Evolutionary conservation across 2,797 vertebrate genomes (phyloP).

Genomic region (Phaenicophaeus curvirostris): DNA sequence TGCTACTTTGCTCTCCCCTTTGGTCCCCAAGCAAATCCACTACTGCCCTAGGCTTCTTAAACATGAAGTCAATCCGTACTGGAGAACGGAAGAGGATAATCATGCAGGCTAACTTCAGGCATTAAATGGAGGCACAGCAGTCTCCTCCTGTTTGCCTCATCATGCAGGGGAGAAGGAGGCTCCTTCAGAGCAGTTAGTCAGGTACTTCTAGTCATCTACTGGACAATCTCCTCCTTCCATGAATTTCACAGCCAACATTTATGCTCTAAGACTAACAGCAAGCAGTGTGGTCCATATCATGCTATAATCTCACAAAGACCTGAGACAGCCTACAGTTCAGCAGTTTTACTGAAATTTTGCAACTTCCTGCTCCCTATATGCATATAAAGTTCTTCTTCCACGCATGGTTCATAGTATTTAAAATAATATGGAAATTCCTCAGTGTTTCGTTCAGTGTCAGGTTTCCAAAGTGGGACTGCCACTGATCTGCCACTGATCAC

Average conservation of each 20-base stretch:
- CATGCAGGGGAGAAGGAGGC: neutral
- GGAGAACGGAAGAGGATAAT: neutral
- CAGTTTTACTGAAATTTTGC: neutral
- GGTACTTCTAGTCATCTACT: neutral
- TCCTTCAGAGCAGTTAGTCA: neutral
- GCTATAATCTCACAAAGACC: neutral
- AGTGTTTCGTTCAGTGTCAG: neutral
- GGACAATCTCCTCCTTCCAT: neutral
- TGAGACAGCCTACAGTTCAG: neutral
- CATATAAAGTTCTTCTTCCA: neutral
- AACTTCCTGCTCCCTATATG: neutral
- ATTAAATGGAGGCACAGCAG: neutral
- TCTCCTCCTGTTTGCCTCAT: neutral
- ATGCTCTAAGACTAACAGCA: neutral
- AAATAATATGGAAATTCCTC: neutral
- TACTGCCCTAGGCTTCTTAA: neutral
- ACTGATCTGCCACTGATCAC: neutral
- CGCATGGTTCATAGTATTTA: neutral
- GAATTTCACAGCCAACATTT: neutral
- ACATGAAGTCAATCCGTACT: rapidly evolving
- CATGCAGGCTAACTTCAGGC: neutral
- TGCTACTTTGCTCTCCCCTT: neutral
- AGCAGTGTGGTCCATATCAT: neutral
- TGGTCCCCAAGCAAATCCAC: neutral
- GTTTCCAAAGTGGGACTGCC: neutral